These are phyloP conservation scores for Cossypha polioptera DNA, from an alignment of 2,797 vertebrate species.

Conservation along the genomic window DNA sequence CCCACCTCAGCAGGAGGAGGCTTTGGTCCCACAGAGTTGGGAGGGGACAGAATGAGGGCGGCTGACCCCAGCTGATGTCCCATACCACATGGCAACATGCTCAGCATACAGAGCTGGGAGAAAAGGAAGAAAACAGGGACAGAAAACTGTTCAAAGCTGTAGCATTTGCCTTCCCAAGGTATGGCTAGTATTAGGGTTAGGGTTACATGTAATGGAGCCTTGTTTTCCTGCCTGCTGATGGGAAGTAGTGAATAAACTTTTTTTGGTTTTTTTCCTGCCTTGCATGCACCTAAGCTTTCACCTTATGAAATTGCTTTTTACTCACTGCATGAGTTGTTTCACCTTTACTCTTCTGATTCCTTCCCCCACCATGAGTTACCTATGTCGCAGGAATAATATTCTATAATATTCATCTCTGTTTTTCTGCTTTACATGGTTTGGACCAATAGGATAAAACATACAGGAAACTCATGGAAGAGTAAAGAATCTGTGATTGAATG, in stretches of 20 bases:
- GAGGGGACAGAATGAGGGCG: not conserved
- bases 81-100: not conserved
- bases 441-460: not conserved
- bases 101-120: not conserved
- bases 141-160: not conserved
- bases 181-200: not conserved
- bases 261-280: not conserved
- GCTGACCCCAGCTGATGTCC: not conserved
- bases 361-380: not conserved
- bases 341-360: not conserved
- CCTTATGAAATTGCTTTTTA: not conserved
- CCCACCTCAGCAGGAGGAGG: not conserved
- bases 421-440: not conserved
- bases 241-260: not conserved
- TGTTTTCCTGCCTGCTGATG: not conserved
- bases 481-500: not conserved
- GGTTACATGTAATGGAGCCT: fast-evolving
- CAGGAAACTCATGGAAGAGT: not conserved
- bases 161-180: not conserved
- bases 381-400: not conserved
- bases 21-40: not conserved
- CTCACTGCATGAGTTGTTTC: not conserved
- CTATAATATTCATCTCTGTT: not conserved
- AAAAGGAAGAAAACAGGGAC: not conserved
- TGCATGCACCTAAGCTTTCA: fast-evolving